Percentiles rank a stretch among this genome's conserved stretches.
Evolutionary conservation across 1,140 invertebrate genomes (phyloP).

Genomic region (Heliconius hermathena): DNA sequence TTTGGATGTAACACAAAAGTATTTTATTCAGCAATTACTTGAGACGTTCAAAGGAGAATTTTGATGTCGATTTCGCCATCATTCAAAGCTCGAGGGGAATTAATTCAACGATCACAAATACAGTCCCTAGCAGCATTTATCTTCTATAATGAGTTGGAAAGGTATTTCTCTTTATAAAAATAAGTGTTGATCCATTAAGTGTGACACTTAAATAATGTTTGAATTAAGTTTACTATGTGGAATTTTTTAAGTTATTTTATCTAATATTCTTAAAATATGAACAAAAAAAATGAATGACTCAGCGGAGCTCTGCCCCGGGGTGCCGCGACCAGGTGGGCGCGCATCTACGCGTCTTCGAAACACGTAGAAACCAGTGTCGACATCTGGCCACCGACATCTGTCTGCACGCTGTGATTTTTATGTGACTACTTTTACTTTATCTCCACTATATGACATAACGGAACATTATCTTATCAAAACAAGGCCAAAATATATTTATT

Average conservation of each 20-base stretch:
- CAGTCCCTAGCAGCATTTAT: conserved; percentile 58
- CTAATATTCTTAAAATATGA: not conserved
- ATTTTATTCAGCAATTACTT: conserved; percentile 81
- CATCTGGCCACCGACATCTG: conserved; percentile 60
- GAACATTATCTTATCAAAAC: conserved; percentile 56
- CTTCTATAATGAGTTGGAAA: conserved; percentile 66
- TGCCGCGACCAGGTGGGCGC: conserved; percentile 56
- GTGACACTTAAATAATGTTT: conserved; percentile 18
- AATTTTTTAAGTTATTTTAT: not conserved
- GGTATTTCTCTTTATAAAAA: conserved; percentile 20
- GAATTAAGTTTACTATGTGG: not conserved
- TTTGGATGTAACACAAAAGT: conserved; percentile 76
- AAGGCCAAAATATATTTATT: conserved; percentile 56
- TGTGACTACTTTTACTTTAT: conserved; percentile 59
- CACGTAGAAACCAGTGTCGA: conserved; percentile 44
- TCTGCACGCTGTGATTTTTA: conserved; percentile 66
- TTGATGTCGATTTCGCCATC: conserved; percentile 79
- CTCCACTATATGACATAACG: conserved; percentile 52
- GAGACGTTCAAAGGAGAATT: conserved; percentile 74
- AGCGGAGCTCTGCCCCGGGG: conserved; percentile 55
- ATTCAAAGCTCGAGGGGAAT: conserved; percentile 74
- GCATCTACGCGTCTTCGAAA: conserved; percentile 50
- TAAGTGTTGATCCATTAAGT: conserved; percentile 29
- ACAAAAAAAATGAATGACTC: conserved; percentile 29
- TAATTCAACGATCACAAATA: conserved; percentile 66